phyloP scores from a whole-genome alignment of 2,888 invertebrate species.

The Drosophila pegasa region DNA sequence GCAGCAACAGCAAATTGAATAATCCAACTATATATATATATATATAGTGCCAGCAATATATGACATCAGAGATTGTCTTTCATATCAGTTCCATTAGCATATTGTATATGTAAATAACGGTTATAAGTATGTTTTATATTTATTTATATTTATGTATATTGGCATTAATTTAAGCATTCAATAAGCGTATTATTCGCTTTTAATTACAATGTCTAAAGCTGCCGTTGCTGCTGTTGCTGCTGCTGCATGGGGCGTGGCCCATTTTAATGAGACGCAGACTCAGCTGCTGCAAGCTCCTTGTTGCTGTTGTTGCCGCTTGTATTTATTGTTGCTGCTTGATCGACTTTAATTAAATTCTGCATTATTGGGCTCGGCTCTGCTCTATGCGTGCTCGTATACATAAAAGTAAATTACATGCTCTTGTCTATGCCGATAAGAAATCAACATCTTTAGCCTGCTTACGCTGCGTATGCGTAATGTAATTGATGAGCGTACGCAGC shows the following conservation, averaged over 20 bases:
- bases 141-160: slow-evolving; percentile 1
- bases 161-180: slow-evolving; percentile 46
- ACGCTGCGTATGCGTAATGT: slow-evolving; percentile 51
- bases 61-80: background rate
- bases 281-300: slow-evolving; percentile 1
- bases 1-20: slow-evolving; percentile 10
- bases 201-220: slow-evolving; percentile 50
- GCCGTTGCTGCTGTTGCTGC: background rate
- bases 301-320: background rate
- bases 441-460: slow-evolving; percentile 39
- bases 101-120: background rate
- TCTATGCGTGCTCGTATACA: slow-evolving; percentile 2
- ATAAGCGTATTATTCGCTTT: slow-evolving; percentile 41
- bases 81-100: slow-evolving; percentile 25
- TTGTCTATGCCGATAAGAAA: slow-evolving; percentile 38
- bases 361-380: background rate
- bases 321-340: slow-evolving; percentile 14
- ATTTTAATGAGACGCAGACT: slow-evolving; percentile 30
- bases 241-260: slow-evolving; percentile 3
- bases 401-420: slow-evolving; percentile 1
- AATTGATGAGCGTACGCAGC: slow-evolving; percentile 45
- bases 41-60: slow-evolving; percentile 15
- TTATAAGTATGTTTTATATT: background rate
- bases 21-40: background rate
- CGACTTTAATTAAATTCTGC: slow-evolving; percentile 33